Evolutionary conservation across 2,797 vertebrate species (phyloP), one percentile per base, ranked within the genome.

Genomic region (Phalanger gymnotis): DNA sequence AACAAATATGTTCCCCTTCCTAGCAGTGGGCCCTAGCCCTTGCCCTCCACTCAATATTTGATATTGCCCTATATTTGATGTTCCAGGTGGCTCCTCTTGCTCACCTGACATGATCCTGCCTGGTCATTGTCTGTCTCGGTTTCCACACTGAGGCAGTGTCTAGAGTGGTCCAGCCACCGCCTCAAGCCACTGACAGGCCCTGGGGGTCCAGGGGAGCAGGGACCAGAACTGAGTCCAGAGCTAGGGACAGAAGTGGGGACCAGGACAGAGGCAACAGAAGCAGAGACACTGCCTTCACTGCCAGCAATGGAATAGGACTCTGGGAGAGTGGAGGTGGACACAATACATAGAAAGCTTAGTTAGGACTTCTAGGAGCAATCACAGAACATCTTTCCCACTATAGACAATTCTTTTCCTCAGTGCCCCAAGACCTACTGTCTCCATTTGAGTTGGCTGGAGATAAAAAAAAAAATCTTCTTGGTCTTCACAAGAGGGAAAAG

Each of bases 221-320:
- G 99, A 90, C 99, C 99, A 2, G 99, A 99, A 97, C 99, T 99
- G 97, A 98, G 98, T 47, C 99, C 99, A 6, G 99, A 99, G 98
- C 99, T 99, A 0, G 99, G 99, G 90, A 97, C 98, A 91, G 98
- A 97, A 51, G 90, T 96, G 92, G 91, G 97, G 55, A 94, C 97
- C 57, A 99, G 99, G 94, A 99, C 98, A 0, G 99, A 99, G 56
- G 98, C 99, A 98, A 99, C 99, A 0, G 99, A 99, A 94, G 99
- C 99, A 30, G 99, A 99, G 98, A 99, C 99, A 98, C 99, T 99
- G 96, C 99, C 99, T 96, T 99, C 99, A 14, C 99, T 99, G 98
- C 99, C 99, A 27, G 99, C 99, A 96, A 99, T 99, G 9, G 99
- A 99, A 98, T 99, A 99, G 4, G 99, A 99, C 98, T 99, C 99